Conservation (phyloP, 1,140 invertebrate species). For the Chironomus striatipennis region DNA sequence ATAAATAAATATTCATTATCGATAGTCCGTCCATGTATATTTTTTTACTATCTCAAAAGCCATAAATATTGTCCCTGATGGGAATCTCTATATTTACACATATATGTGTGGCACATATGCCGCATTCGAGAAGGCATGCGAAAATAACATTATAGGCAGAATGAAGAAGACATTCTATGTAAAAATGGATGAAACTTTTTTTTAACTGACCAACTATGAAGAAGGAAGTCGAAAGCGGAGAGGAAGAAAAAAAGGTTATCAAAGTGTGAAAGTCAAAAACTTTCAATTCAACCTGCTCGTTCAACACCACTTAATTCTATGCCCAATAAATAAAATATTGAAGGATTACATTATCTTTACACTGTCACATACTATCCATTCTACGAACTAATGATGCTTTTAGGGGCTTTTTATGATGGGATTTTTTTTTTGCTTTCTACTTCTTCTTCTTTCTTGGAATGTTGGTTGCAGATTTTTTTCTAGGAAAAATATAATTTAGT, state of each 20-base stretch:
- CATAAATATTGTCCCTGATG: conserved; percentile 8
- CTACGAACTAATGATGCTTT: too few relatives aligned
- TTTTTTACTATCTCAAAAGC: neutral
- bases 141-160: neutral
- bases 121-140: neutral
- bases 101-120: neutral
- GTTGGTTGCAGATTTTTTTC: too few relatives aligned
- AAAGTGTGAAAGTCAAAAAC: neutral
- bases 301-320: neutral
- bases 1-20: conserved; percentile 5
- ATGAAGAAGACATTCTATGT: neutral
- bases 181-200: neutral
- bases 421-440: too few relatives aligned
- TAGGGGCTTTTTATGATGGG: too few relatives aligned
- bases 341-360: conserved; percentile 19
- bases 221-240: neutral
- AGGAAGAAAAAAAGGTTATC: neutral
- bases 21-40: neutral
- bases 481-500: too few relatives aligned
- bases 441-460: too few relatives aligned
- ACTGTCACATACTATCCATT: neutral
- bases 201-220: neutral
- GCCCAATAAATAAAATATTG: conserved; percentile 22
- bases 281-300: neutral
- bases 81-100: neutral